phyloP scores from a whole-genome alignment of 2,113 vertebrate genomes.

The Halichoeres trimaculatus region DNA sequence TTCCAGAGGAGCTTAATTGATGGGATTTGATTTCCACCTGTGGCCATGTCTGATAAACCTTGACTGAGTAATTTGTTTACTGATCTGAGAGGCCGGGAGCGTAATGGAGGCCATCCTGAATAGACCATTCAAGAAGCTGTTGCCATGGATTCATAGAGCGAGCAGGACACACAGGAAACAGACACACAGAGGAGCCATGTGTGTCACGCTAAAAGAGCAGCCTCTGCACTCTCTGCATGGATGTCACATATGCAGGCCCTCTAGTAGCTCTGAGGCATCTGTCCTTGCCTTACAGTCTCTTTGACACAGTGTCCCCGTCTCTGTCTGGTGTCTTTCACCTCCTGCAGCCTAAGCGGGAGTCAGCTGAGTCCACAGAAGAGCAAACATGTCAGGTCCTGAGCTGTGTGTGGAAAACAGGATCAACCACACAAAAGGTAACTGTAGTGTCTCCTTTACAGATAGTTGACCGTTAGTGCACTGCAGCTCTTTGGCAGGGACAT shows the following conservation, averaged over 20 bases:
- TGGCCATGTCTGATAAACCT: not conserved
- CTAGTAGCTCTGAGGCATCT: constrained; percentile 20
- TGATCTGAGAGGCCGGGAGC: constrained; percentile 37
- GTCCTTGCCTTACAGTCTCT: constrained; percentile 8
- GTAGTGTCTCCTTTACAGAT: constrained; percentile 43
- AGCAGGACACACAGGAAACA: constrained; percentile 57
- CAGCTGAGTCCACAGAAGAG: constrained; percentile 12
- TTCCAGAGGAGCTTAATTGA: not conserved
- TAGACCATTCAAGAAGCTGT: constrained; percentile 70
- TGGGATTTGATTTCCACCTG: not conserved
- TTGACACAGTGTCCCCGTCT: not conserved
- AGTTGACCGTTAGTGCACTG: constrained; percentile 43
- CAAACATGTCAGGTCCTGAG: constrained; percentile 11
- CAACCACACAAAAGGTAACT: constrained; percentile 50
- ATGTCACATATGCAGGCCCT: constrained; percentile 28
- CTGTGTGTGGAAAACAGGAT: constrained; percentile 24
- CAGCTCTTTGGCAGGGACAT: constrained; percentile 60
- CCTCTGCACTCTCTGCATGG: constrained; percentile 54
- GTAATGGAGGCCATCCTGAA: constrained; percentile 44
- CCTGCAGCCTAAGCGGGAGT: constrained; percentile 9
- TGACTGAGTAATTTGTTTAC: constrained; percentile 25
- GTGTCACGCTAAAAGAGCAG: constrained; percentile 62
- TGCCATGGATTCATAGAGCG: constrained; percentile 71
- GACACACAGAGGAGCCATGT: constrained; percentile 66
- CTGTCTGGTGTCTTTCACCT: not conserved